A percentile compares a stretch with the other conserved stretches of the same genome.
These are phyloP conservation scores for Amiota mariae DNA, from an alignment of 2,888 invertebrate genomes.

Conservation along the genomic window DNA sequence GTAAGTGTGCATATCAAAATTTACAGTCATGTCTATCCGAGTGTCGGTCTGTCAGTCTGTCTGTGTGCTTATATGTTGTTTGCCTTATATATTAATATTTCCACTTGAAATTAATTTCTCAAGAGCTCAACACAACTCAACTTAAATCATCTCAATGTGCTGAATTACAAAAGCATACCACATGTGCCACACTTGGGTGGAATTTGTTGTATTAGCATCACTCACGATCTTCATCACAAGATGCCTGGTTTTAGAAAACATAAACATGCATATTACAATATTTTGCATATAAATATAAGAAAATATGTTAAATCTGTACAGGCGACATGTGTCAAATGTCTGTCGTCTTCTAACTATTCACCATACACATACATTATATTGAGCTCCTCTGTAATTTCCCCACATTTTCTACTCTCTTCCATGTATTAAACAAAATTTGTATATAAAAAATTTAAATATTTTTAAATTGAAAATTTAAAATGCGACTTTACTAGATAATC, in stretches of 20 bases:
- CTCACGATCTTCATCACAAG: too few species aligned
- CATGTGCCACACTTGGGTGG: too few species aligned
- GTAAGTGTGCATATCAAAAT: conserved; percentile 10
- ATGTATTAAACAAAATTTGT: too few species aligned
- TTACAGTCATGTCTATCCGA: conserved; percentile 9
- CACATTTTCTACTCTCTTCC: too few species aligned
- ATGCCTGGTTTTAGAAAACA: background rate
- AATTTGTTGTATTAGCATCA: too few species aligned
- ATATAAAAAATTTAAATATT: too few species aligned
- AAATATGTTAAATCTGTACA: conserved; percentile 33
- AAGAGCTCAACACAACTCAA: conserved; percentile 57
- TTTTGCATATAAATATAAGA: conserved; percentile 25
- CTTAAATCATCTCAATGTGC: conserved; percentile 57
- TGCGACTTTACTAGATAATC: too few species aligned
- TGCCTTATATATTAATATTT: conserved; percentile 58
- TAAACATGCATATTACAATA: conserved; percentile 22
- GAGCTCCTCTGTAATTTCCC: too few species aligned
- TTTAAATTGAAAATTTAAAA: too few species aligned
- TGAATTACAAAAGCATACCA: conserved; percentile 34
- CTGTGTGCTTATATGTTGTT: conserved; percentile 43
- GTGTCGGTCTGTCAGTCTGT: conserved; percentile 43
- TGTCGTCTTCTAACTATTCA: background rate
- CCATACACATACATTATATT: too few species aligned
- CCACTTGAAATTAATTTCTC: conserved; percentile 67
- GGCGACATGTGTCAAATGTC: conserved; percentile 28